Base-by-base conservation (phyloP, 2,888 invertebrate genomes). In the Euclidia mi region DNA sequence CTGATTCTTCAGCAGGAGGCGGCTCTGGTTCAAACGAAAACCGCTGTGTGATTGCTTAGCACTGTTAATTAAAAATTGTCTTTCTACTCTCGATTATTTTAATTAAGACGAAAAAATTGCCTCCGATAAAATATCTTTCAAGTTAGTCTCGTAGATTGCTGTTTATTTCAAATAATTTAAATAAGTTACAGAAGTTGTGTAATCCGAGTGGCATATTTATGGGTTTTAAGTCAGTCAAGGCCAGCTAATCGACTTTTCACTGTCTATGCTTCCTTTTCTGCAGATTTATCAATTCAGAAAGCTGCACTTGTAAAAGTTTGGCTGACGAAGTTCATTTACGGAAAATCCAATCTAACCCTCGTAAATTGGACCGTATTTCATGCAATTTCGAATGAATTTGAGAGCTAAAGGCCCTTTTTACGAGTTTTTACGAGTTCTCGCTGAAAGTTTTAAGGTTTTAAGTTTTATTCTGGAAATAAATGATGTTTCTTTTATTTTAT, bases 21-120 rank as follows among this genome's bases (percentile, higher is more conserved):
- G 89, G 87, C 1, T 79, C 82, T 0, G 86, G 89, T 1, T 87
- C 91, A 0, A 85, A 92, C 31, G 94, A 95, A 44, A 92, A 86
- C 46, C 82, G 90, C 6, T 95, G 94, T 71, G 87, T 89, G 61
- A 85, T 95, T 88, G 91, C 89, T 91, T 95, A 94, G 89, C 89
- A 85, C 34, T 12, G 38, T 74, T 50, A 40, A 12, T 6, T 25
- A 18, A 17, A 20, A 11, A 6, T 20, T 20, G 12, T 4, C 20
- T 12, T 12, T 20, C 2, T 38, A 18, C 11, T 14, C 34, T 34
- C 14, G 14, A 69, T 51, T 65, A 45, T 56, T 47, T 59, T 60
- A 55, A 49, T 57, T 31, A 42, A 44, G 48, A 32, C 43, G 15
- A 48, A 60, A 47, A 46, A 47, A 29, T 15, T n/a, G 9, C 14